These are phyloP conservation scores for Tenualosa thibaudeaui DNA, from an alignment of 2,797 vertebrate species.

Conservation along the genomic window DNA sequence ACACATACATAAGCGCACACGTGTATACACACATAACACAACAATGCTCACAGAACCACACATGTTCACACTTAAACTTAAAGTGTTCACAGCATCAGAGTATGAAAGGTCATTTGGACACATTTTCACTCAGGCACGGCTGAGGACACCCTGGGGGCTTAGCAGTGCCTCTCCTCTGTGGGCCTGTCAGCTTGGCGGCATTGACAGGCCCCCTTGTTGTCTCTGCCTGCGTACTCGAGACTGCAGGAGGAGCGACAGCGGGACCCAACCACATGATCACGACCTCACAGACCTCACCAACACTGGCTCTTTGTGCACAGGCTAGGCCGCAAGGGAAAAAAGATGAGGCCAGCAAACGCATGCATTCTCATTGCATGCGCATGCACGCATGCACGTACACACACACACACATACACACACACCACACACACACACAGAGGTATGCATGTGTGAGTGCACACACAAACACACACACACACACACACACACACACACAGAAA, in stretches of 20 bases:
- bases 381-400: constrained; percentile 11
- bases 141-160: constrained; percentile 4
- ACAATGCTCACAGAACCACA: no score
- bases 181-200: neutral
- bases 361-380: constrained; percentile 17
- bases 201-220: constrained; percentile 25
- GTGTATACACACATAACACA: no score
- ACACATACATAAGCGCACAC: no score
- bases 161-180: constrained; percentile 15
- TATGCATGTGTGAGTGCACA: neutral
- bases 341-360: constrained; percentile 17
- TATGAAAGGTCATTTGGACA: neutral
- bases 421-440: constrained; percentile 19
- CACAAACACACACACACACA: neutral
- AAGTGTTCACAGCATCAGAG: neutral
- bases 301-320: constrained; percentile 48
- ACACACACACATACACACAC: constrained; percentile 1
- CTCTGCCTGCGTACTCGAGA: neutral
- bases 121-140: constrained; percentile 11
- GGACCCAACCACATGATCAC: constrained; percentile 49
- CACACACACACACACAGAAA: neutral
- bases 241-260: constrained; percentile 10
- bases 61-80: no score
- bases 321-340: constrained; percentile 23
- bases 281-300: constrained; percentile 44